Evolutionary conservation across 2,113 vertebrate species (phyloP).

Genomic region (Phodopus roborovskii): DNA sequence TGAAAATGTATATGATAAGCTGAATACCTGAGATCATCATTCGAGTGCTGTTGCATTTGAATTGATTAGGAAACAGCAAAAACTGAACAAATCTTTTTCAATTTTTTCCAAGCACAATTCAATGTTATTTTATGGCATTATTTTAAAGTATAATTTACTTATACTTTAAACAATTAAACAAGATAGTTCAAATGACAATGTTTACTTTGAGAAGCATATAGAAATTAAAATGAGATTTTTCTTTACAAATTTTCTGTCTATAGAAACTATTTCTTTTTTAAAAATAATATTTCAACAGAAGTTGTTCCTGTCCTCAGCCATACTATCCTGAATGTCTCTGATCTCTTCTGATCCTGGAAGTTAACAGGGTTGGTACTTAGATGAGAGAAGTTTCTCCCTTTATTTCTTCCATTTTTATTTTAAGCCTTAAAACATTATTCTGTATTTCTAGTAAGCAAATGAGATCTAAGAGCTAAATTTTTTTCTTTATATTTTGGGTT

Average conservation of each 20-base stretch:
- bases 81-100: conserved; percentile 38
- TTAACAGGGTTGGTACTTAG: not conserved
- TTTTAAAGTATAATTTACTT: conserved; percentile 47
- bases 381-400: not conserved
- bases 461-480: conserved; percentile 1
- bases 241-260: not conserved
- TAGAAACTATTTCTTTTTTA: not conserved
- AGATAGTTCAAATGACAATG: conserved; percentile 57
- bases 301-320: not conserved
- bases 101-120: not conserved
- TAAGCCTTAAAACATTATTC: conserved; percentile 40
- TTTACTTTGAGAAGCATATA: conserved; percentile 31
- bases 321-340: too few species aligned
- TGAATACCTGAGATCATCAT: not conserved
- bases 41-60: not conserved
- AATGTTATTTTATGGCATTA: conserved; percentile 17
- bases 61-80: not conserved
- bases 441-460: not conserved
- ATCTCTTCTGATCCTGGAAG: not conserved
- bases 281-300: not conserved
- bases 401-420: conserved; percentile 46
- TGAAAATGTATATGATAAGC: not conserved
- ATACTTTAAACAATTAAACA: not conserved
- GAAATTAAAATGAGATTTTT: not conserved
- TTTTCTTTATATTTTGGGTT: conserved; percentile 45